phyloP scores from a whole-genome alignment of 1,140 invertebrate genomes.

The Euura lappo region DNA sequence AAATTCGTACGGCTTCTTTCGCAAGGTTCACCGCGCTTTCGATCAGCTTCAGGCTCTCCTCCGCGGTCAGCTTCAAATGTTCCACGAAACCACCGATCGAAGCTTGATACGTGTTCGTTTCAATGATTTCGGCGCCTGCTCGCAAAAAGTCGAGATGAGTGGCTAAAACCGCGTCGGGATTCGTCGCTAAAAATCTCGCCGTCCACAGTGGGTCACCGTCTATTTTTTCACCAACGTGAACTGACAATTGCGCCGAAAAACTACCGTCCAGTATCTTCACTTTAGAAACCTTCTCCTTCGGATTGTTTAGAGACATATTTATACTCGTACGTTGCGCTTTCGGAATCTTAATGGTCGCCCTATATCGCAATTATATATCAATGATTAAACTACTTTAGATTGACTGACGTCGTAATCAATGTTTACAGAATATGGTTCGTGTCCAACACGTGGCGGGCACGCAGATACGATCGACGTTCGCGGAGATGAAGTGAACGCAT shows the following conservation, averaged over 20 bases:
- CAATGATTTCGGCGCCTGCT: constrained; percentile 84
- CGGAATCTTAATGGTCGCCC: too few relatives aligned
- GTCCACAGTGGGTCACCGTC: constrained; percentile 84
- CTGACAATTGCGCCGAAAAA: constrained; percentile 77
- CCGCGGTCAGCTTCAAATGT: constrained; percentile 68
- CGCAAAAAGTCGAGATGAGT: constrained; percentile 80
- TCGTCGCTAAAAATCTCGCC: constrained; percentile 73
- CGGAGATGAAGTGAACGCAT: too few relatives aligned
- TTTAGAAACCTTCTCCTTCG: not conserved
- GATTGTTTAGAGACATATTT: not conserved
- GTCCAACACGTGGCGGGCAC: too few relatives aligned
- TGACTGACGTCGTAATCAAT: too few relatives aligned
- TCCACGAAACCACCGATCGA: constrained; percentile 78
- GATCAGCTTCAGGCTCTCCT: constrained; percentile 73
- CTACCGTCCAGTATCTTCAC: constrained; percentile 79
- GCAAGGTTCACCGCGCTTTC: constrained; percentile 73
- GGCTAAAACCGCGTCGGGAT: constrained; percentile 74
- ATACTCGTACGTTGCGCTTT: not conserved
- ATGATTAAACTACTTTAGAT: too few relatives aligned
- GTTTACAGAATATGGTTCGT: too few relatives aligned
- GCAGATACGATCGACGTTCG: too few relatives aligned
- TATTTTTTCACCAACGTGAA: constrained; percentile 70
- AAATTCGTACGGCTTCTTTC: constrained; percentile 65
- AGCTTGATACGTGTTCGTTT: constrained; percentile 90
- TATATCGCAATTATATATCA: too few relatives aligned